A percentile compares a stretch with the other conserved stretches of the same genome.
Conservation (phyloP, 2,888 invertebrate genomes). For the Autographa gamma region DNA sequence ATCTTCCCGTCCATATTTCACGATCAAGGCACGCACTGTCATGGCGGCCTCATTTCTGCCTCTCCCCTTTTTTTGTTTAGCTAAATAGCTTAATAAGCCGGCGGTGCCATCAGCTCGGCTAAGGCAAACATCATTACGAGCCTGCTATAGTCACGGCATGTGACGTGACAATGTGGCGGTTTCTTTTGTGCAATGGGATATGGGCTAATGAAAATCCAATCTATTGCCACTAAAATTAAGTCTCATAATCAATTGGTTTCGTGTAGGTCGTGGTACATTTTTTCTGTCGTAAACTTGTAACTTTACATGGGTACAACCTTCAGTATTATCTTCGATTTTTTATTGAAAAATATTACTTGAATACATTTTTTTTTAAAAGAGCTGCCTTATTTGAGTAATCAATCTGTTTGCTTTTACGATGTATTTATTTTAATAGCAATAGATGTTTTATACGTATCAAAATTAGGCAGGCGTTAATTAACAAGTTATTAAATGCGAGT, state of each 20-base stretch:
- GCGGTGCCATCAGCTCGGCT: conserved; percentile 20
- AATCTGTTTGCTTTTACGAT: background rate
- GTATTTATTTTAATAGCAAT: background rate
- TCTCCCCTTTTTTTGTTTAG: conserved; percentile 51
- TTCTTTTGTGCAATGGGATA: conserved; percentile 18
- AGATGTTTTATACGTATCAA: background rate
- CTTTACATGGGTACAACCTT: background rate
- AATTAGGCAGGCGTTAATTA: conserved; percentile 22
- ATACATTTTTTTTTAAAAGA: background rate
- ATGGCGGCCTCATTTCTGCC: conserved; percentile 48
- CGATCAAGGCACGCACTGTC: conserved; percentile 48
- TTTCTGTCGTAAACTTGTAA: background rate
- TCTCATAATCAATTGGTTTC: conserved; percentile 7
- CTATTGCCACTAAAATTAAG: background rate
- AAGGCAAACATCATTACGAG: conserved; percentile 36
- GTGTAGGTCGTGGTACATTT: background rate
- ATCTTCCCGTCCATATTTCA: conserved; percentile 43
- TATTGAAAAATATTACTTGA: background rate
- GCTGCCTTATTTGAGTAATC: background rate
- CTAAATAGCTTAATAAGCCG: conserved; percentile 60
- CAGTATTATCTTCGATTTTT: background rate
- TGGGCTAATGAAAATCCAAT: background rate
- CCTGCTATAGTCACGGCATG: conserved; percentile 51
- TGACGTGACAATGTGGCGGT: conserved; percentile 40
- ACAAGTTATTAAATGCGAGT: conserved; percentile 17